Conservation (phyloP, 2,113 vertebrate species). For the Pseudopodoces humilis region DNA sequence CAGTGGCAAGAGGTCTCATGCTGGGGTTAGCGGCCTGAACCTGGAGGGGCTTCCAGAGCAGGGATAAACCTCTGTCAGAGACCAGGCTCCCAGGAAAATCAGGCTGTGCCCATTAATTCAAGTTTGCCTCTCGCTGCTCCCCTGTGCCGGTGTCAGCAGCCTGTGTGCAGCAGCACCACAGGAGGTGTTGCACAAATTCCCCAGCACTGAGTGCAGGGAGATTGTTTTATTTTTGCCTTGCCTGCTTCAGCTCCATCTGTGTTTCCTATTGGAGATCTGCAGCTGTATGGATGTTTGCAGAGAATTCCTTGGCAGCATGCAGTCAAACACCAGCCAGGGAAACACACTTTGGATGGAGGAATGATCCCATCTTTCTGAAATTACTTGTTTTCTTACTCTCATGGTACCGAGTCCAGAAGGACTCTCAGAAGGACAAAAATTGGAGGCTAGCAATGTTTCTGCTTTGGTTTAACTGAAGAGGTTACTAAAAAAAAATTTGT, state of each 20-base stretch:
- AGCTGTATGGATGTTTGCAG: background rate
- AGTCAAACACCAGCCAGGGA: background rate
- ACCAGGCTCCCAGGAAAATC: background rate
- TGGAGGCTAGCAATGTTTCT: background rate
- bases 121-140: background rate
- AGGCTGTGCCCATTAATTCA: background rate
- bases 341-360: background rate
- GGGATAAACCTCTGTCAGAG: background rate
- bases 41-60: background rate
- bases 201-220: background rate
- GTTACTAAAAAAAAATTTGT: fast-evolving
- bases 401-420: background rate
- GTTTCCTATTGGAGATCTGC: background rate
- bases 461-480: background rate
- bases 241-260: background rate
- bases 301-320: background rate
- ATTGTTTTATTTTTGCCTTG: background rate
- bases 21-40: background rate
- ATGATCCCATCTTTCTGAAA: background rate
- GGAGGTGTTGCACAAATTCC: background rate
- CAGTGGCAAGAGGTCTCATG: background rate
- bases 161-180: background rate
- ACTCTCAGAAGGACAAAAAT: background rate
- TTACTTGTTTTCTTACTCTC: background rate
- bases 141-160: background rate